These are phyloP conservation scores for Pycnonotus jocosus DNA, from an alignment of 2,113 vertebrate genomes.

Conservation along the genomic window DNA sequence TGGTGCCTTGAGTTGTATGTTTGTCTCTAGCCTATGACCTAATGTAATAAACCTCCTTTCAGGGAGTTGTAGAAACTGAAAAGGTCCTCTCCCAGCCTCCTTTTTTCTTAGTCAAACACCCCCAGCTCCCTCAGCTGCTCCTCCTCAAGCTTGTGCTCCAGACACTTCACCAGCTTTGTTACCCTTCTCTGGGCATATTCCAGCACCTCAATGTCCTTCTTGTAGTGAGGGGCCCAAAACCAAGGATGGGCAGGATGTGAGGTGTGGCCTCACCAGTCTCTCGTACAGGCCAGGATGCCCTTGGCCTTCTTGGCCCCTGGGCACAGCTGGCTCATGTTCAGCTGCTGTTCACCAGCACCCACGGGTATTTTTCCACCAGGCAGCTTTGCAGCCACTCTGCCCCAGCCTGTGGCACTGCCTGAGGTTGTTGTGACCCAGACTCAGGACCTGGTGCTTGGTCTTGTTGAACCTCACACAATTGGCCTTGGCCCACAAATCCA, in stretches of 20 bases:
- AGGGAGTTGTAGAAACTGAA: not conserved
- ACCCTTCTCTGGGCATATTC: not conserved
- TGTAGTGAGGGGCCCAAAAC: not conserved
- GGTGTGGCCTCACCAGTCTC: not conserved
- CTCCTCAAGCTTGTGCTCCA: not conserved
- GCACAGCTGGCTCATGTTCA: not conserved
- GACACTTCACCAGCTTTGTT: not conserved
- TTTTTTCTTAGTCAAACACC: not conserved
- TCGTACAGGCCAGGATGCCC: not conserved
- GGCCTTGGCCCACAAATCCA: not conserved
- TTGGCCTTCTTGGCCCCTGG: not conserved
- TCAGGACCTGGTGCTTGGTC: not conserved
- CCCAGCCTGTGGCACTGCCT: not conserved
- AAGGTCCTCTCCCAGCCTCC: not conserved
- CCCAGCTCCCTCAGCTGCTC: not conserved
- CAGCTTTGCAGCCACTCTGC: not conserved
- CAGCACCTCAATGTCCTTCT: not conserved
- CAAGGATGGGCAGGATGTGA: fast-evolving
- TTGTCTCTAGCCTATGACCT: not conserved
- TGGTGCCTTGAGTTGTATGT: not conserved
- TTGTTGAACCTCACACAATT: fast-evolving
- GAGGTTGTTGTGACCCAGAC: not conserved
- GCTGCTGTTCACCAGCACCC: not conserved
- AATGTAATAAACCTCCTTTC: not conserved
- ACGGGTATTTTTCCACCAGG: fast-evolving